Percentiles rank a stretch among this genome's conserved stretches.
Conservation (phyloP, 2,113 vertebrate genomes). For the Tetrax tetrax region DNA sequence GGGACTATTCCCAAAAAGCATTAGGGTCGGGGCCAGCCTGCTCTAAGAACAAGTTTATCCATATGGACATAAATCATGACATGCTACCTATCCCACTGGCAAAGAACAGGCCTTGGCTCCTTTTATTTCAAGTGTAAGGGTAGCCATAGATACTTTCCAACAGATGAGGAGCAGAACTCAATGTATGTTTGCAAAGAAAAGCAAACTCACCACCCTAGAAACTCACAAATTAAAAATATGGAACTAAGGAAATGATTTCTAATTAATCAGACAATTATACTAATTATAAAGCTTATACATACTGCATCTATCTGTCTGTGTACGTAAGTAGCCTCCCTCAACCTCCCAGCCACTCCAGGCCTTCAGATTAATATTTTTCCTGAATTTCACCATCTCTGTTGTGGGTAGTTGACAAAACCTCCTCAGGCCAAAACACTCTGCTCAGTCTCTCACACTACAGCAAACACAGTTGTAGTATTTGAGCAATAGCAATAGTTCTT, state of each 20-base stretch:
- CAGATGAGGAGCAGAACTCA: not conserved
- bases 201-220: not conserved
- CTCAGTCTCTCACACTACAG: not conserved
- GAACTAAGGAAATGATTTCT: not conserved
- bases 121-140: not conserved
- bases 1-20: not conserved
- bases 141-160: not conserved
- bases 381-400: not conserved
- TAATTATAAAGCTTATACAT: not conserved
- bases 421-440: not conserved
- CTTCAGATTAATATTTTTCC: not conserved
- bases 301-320: fast-evolving
- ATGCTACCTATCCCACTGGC: not conserved
- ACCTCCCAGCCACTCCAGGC: fast-evolving
- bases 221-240: not conserved
- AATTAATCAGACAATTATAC: not conserved
- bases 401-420: not conserved
- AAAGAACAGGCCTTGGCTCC: not conserved
- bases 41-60: not conserved
- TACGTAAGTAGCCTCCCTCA: not conserved
- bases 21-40: not conserved
- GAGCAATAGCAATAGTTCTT: not conserved
- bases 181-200: not conserved
- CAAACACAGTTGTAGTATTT: not conserved
- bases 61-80: not conserved